A percentile compares a stretch with the other conserved stretches of the same genome.
phyloP scores from a whole-genome alignment of 2,888 invertebrate species.

The Clostera curtula region DNA sequence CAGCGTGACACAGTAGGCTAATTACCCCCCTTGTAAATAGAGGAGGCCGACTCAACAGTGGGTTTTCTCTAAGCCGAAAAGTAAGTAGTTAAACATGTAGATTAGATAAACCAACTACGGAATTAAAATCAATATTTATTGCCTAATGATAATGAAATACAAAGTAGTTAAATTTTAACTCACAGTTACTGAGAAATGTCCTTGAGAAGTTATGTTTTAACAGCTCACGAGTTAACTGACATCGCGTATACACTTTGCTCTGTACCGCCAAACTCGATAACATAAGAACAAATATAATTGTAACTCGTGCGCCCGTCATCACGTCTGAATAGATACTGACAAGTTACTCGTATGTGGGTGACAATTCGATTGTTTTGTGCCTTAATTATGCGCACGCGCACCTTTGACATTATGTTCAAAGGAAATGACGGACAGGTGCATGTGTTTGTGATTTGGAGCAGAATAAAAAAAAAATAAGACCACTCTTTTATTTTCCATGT shows the following conservation, averaged over 20 bases:
- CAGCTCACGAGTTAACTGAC: conserved; percentile 80
- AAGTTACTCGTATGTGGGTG: conserved; percentile 20
- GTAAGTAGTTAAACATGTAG: too few relatives aligned
- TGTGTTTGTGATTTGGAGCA: conserved; percentile 1
- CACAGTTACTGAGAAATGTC: conserved; percentile 82
- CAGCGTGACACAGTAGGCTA: too few relatives aligned
- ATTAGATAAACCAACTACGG: too few relatives aligned
- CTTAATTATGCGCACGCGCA: conserved; percentile 40
- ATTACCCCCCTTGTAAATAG: too few relatives aligned
- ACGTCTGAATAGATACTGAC: conserved; percentile 36
- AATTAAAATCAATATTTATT: too few relatives aligned
- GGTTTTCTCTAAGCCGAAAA: too few relatives aligned
- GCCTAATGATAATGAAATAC: too few relatives aligned
- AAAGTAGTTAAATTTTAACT: conserved; percentile 41
- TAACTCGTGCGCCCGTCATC: conserved; percentile 50
- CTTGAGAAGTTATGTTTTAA: conserved; percentile 77
- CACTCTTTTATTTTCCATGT: too few relatives aligned
- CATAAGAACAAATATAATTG: too few relatives aligned
- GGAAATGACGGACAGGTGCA: conserved; percentile 15
- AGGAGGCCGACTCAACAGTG: too few relatives aligned
- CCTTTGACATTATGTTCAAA: conserved; percentile 34
- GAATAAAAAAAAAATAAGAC: too few relatives aligned
- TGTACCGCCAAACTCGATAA: conserved; percentile 36
- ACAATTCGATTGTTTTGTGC: not conserved
- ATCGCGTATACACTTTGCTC: conserved; percentile 77